Evolutionary conservation across 30 jellyfish, hydroid and myxozoan species (phyloP).

Genomic region (Aurelia coerulea): DNA sequence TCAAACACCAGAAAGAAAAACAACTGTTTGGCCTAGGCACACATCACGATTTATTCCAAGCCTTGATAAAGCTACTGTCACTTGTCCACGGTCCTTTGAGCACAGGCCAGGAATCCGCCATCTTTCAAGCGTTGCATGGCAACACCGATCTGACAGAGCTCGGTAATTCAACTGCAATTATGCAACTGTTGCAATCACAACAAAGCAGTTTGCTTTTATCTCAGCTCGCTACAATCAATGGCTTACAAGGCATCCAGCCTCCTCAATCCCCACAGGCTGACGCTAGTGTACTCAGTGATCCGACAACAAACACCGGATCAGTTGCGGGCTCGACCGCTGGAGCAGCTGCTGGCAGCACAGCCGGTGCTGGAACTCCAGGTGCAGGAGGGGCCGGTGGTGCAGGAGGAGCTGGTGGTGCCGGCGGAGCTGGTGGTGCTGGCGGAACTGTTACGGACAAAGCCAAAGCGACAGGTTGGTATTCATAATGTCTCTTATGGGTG

Average conservation of each 20-base stretch:
- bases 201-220: conserved; percentile 52
- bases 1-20: conserved; percentile 37
- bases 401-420: conserved; percentile 33
- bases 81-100: conserved; percentile 61
- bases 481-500: neutral
- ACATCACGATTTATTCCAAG: conserved; percentile 63
- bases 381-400: conserved; percentile 32
- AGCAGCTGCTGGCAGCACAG: conserved; percentile 27
- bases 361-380: conserved; percentile 14
- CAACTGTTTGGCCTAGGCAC: conserved; percentile 53
- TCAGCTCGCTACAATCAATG: conserved; percentile 70
- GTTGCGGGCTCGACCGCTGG: conserved; percentile 46
- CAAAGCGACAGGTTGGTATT: conserved; percentile 11
- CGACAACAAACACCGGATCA: conserved; percentile 50
- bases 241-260: conserved; percentile 50
- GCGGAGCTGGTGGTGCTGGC: conserved; percentile 29
- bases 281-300: conserved; percentile 42
- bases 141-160: conserved; percentile 46
- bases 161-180: conserved; percentile 55
- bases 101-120: conserved; percentile 56
- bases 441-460: conserved; percentile 52
- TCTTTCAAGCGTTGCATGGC: conserved; percentile 67
- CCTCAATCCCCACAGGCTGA: conserved; percentile 33
- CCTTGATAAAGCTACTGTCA: conserved; percentile 47
- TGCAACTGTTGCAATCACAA: conserved; percentile 54